Evolutionary conservation across 2,888 invertebrate species (phyloP).

Genomic region (Sepioteuthis lessoniana): DNA sequence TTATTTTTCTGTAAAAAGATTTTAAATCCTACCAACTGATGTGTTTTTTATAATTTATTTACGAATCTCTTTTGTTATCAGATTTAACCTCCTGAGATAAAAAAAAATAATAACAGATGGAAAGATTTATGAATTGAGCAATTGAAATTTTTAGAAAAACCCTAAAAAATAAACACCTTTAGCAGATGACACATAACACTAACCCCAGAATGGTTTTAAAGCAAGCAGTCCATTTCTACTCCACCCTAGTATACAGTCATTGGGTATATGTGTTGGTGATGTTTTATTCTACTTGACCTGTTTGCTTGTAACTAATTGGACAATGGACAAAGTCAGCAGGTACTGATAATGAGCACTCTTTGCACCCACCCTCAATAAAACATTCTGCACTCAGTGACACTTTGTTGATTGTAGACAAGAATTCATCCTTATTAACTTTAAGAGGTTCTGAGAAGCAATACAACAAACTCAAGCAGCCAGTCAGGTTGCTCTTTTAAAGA

Average conservation of each 20-base stretch:
- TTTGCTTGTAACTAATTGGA: neutral
- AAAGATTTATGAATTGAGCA: neutral
- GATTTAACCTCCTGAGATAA: neutral
- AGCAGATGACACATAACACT: neutral
- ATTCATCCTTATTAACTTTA: constrained; percentile 8
- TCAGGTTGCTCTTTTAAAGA: neutral
- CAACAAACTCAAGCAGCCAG: neutral
- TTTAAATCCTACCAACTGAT: neutral
- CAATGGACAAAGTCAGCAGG: constrained; percentile 33
- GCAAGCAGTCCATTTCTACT: neutral
- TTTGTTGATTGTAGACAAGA: constrained; percentile 8
- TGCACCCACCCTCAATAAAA: neutral
- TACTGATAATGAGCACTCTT: constrained; percentile 33
- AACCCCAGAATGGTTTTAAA: neutral
- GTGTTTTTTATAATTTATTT: neutral
- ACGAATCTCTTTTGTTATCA: neutral
- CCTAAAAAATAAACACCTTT: neutral
- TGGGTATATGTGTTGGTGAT: constrained; percentile 17
- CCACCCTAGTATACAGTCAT: neutral
- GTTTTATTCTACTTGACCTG: constrained; percentile 15
- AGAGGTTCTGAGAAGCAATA: constrained; percentile 2
- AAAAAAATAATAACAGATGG: neutral
- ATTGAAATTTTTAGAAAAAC: neutral
- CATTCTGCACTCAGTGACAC: neutral
- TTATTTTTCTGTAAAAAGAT: neutral